These are phyloP conservation scores for Bombylius discolor DNA, from an alignment of 2,888 invertebrate species.

Conservation along the genomic window DNA sequence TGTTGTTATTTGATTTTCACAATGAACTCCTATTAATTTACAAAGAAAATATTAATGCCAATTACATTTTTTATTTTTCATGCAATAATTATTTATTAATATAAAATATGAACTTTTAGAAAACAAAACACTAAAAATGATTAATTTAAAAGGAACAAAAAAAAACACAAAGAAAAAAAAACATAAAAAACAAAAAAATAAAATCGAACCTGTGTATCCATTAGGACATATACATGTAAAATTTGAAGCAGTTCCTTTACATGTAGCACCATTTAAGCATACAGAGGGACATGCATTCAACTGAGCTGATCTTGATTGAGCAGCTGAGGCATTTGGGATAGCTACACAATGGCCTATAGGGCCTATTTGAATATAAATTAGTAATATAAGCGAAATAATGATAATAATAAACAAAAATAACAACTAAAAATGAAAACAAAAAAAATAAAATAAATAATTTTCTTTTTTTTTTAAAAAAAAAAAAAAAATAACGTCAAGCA, in stretches of 20 bases:
- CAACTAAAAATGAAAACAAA: too few relatives aligned
- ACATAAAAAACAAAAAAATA: neutral
- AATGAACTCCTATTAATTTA: conserved; percentile 28
- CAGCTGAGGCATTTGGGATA: conserved; percentile 18
- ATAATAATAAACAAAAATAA: too few relatives aligned
- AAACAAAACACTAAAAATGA: neutral
- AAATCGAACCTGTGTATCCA: conserved; percentile 49
- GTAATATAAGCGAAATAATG: too few relatives aligned
- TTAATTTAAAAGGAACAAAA: neutral
- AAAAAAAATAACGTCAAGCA: too few relatives aligned
- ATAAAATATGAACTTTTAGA: neutral
- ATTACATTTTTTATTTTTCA: neutral
- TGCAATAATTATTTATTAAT: too few relatives aligned
- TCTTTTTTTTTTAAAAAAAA: too few relatives aligned
- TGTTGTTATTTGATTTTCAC: conserved; percentile 25
- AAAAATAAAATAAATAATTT: too few relatives aligned
- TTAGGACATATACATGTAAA: conserved; percentile 59
- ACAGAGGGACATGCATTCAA: conserved; percentile 36
- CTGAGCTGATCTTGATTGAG: conserved; percentile 29
- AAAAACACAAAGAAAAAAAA: neutral
- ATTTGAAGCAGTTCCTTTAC: conserved; percentile 48
- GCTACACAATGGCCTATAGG: conserved; percentile 36
- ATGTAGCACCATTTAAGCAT: conserved; percentile 63
- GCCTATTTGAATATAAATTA: conserved; percentile 20
- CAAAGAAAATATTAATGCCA: neutral